phyloP scores from a whole-genome alignment of 2,113 vertebrate genomes.

The Alaudala cheleensis region DNA sequence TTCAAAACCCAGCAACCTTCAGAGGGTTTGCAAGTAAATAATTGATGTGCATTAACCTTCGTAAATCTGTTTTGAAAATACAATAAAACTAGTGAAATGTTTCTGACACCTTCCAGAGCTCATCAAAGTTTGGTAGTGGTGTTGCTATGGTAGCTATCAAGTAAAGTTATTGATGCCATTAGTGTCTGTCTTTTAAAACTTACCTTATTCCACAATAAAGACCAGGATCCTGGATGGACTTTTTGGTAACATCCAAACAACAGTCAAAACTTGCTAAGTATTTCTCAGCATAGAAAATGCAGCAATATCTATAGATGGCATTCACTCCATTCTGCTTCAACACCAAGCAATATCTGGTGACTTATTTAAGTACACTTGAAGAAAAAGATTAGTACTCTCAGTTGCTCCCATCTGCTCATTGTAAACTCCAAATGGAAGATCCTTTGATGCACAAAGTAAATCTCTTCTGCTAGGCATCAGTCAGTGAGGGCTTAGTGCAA shows the following conservation, averaged over 20 bases:
- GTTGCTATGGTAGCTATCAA: not conserved
- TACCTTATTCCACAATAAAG: not conserved
- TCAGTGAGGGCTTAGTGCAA: not conserved
- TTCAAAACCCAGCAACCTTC: not conserved
- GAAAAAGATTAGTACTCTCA: not conserved
- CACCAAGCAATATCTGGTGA: not conserved
- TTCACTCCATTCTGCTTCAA: not conserved
- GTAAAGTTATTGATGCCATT: not conserved
- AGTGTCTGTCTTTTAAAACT: not conserved
- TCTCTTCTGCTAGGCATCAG: not conserved
- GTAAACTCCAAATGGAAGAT: slow-evolving; percentile 14
- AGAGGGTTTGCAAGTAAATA: not conserved
- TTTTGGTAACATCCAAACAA: not conserved
- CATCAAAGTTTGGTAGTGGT: not conserved
- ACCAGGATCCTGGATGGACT: not conserved
- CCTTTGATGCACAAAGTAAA: slow-evolving; percentile 16
- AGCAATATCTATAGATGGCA: not conserved
- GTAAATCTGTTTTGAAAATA: not conserved
- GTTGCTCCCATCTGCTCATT: not conserved
- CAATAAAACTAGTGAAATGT: not conserved
- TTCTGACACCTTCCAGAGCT: not conserved
- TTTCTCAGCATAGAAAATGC: not conserved
- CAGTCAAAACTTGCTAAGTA: not conserved
- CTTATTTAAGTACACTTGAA: not conserved
- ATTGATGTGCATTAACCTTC: not conserved